phyloP scores from a whole-genome alignment of 2,888 invertebrate species.

The Sinodicranocentrus sp. region DNA sequence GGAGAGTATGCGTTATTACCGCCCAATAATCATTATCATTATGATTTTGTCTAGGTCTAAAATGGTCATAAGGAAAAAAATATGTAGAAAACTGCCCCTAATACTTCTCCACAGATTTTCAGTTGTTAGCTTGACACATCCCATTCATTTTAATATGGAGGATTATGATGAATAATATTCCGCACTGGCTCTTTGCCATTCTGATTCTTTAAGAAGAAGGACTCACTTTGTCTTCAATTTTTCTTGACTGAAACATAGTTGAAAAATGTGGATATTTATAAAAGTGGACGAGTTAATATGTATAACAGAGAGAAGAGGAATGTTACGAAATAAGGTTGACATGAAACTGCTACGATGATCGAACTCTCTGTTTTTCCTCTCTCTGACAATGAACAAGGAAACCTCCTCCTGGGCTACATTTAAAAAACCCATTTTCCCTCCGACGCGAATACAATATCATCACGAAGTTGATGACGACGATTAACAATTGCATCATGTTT shows the following conservation, averaged over 20 bases:
- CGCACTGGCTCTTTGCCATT: too few relatives aligned
- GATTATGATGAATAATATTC: neutral
- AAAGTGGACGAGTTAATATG: neutral
- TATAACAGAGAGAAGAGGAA: slow-evolving; percentile 2
- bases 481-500: slow-evolving; percentile 33
- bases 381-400: slow-evolving; percentile 51
- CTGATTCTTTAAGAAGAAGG: too few relatives aligned
- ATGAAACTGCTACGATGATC: slow-evolving; percentile 35
- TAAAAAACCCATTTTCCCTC: neutral
- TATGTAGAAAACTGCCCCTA: slow-evolving; percentile 5
- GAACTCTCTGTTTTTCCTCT: slow-evolving; percentile 4
- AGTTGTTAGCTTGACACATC: neutral
- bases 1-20: slow-evolving; percentile 39
- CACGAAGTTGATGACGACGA: slow-evolving; percentile 26
- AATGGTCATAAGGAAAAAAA: slow-evolving; percentile 48
- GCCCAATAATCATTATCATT: slow-evolving; percentile 55
- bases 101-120: neutral
- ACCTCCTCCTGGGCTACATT: slow-evolving; percentile 32
- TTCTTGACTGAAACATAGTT: neutral
- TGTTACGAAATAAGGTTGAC: slow-evolving; percentile 45
- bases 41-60: slow-evolving; percentile 40
- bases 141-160: slow-evolving; percentile 4
- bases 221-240: too few relatives aligned
- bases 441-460: slow-evolving; percentile 12
- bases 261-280: too few relatives aligned